Percentiles rank a stretch among this genome's conserved stretches.
Evolutionary conservation across 2,113 vertebrate genomes (phyloP).

Genomic region (Gymnogyps californianus): DNA sequence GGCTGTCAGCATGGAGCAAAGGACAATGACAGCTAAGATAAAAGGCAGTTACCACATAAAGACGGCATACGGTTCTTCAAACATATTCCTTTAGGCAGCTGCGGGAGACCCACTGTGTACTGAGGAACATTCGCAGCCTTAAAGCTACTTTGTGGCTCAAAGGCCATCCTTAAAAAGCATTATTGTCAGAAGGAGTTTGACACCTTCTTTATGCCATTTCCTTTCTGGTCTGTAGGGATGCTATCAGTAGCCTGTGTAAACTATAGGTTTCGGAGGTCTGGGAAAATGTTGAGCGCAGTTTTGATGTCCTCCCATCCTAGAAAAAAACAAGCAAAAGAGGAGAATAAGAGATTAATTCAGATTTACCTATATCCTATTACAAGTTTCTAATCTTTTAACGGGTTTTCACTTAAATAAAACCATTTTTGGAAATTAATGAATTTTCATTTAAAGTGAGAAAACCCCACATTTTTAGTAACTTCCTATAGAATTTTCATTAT

Average conservation of each 20-base stretch:
- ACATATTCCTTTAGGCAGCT: background rate
- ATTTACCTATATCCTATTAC: background rate
- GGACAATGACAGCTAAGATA: background rate
- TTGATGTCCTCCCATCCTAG: background rate
- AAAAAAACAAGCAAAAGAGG: background rate
- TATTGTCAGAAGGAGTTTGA: background rate
- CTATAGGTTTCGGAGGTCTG: background rate
- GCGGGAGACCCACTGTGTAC: background rate
- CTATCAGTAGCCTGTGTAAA: background rate
- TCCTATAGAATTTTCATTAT: background rate
- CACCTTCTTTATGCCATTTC: background rate
- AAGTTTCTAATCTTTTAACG: background rate
- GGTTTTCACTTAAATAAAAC: background rate
- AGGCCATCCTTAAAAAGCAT: background rate
- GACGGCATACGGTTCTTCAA: fast-evolving
- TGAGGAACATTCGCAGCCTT: background rate
- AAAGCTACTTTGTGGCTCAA: background rate
- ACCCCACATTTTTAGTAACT: background rate
- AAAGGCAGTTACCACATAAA: background rate
- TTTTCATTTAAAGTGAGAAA: background rate
- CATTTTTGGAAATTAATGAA: background rate
- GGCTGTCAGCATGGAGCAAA: background rate
- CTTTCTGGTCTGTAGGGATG: background rate
- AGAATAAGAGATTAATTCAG: background rate
- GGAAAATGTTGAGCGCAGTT: background rate